These are phyloP conservation scores for Galaxea fascicularis DNA, from an alignment of 92 coral and sea anemone species.

Conservation along the genomic window DNA sequence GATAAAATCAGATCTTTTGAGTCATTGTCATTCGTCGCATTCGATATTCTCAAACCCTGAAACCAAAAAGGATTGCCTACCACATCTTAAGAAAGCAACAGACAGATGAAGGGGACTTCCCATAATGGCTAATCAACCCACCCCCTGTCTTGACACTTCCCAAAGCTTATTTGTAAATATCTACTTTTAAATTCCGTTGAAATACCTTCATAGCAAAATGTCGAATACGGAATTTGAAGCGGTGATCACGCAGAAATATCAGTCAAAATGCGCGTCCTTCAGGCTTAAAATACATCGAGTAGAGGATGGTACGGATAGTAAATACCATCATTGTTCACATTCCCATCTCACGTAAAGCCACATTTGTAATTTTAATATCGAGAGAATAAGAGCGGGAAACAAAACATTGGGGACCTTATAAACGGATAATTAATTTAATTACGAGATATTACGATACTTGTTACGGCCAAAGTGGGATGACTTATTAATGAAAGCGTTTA, in stretches of 20 bases:
- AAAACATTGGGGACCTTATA: conserved; percentile 63
- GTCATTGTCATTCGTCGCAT: neutral
- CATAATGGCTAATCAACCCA: neutral
- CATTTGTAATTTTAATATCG: conserved; percentile 56
- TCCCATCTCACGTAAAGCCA: neutral
- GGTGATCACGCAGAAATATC: neutral
- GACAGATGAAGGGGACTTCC: neutral
- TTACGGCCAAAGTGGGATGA: conserved; percentile 76
- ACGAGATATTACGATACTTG: conserved; percentile 76
- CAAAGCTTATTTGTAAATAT: neutral
- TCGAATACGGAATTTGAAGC: neutral
- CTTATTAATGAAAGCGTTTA: conserved; percentile 87
- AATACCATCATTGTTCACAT: conserved; percentile 54
- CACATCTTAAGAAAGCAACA: neutral
- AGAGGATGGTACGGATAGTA: conserved; percentile 62
- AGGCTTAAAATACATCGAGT: conserved; percentile 16
- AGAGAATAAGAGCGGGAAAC: conserved; percentile 82
- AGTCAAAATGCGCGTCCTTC: neutral
- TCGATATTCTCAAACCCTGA: neutral
- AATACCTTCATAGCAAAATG: conserved; percentile 11
- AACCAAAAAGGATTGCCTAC: neutral
- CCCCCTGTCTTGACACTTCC: neutral
- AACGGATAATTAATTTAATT: conserved; percentile 79
- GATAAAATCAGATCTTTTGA: neutral
- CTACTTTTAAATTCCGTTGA: conserved; percentile 32